phyloP scores from a whole-genome alignment of 2,888 invertebrate genomes.

The Phalangium opilio region DNA sequence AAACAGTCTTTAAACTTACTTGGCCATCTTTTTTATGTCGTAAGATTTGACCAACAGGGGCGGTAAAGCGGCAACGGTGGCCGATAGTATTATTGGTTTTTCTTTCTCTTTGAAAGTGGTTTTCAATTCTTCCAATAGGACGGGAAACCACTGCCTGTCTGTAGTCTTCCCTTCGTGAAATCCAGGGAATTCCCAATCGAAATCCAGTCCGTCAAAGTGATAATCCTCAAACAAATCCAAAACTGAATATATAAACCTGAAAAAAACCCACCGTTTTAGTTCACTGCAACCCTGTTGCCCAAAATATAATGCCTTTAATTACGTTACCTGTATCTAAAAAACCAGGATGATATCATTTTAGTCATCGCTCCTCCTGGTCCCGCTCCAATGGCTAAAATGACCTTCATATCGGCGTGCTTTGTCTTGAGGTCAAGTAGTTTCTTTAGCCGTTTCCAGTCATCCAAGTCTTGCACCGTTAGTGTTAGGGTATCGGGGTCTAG shows the following conservation, averaged over 20 bases:
- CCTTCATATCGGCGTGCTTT: constrained; percentile 43
- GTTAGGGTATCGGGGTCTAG: constrained; percentile 44
- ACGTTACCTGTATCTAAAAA: no score
- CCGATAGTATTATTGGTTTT: constrained; percentile 40
- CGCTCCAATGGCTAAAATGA: constrained; percentile 54
- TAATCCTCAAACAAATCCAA: constrained; percentile 20
- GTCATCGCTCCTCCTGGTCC: constrained; percentile 9
- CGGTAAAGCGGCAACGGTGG: constrained; percentile 64
- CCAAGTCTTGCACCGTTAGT: constrained; percentile 7
- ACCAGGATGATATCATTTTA: no score
- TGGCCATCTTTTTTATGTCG: constrained; percentile 56
- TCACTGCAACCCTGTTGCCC: no score
- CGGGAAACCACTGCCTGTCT: constrained; percentile 17
- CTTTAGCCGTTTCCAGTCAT: constrained; percentile 7
- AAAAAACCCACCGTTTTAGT: neutral
- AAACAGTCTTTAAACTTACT: constrained; percentile 34
- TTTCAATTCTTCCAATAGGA: constrained; percentile 8
- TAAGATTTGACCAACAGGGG: constrained; percentile 59
- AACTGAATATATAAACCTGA: constrained; percentile 22
- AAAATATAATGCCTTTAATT: no score
- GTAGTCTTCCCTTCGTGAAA: constrained; percentile 40
- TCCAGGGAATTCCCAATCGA: constrained; percentile 54
- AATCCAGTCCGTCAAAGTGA: constrained; percentile 26
- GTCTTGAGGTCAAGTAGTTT: constrained; percentile 10
- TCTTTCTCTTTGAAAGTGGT: constrained; percentile 10